Percentiles rank a stretch among this genome's conserved stretches.
Evolutionary conservation across 1,140 invertebrate genomes (phyloP).

Genomic region (Lasaia peninsularis): DNA sequence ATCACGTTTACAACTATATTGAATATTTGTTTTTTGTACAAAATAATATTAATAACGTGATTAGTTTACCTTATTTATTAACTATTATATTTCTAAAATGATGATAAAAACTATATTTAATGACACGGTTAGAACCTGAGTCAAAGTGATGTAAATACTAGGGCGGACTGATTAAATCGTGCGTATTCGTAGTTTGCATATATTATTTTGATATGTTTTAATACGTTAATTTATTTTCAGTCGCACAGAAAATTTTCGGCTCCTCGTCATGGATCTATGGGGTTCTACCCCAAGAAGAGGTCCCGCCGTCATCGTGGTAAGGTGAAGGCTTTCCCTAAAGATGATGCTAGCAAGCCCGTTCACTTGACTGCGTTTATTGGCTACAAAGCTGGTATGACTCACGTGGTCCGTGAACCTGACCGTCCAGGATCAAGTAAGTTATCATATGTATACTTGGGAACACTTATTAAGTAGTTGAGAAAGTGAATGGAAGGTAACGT

Average conservation of each 20-base stretch:
- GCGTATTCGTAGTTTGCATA: neutral
- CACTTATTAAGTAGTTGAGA: neutral
- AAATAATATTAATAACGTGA: neutral
- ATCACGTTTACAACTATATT: slow-evolving; percentile 25
- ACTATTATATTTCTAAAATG: slow-evolving; percentile 8
- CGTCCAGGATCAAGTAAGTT: slow-evolving; percentile 96
- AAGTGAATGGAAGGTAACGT: neutral
- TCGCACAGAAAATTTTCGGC: slow-evolving; percentile 99
- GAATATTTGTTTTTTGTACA: neutral
- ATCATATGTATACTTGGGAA: neutral
- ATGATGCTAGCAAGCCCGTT: slow-evolving; percentile 96
- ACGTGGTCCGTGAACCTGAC: slow-evolving; percentile 98
- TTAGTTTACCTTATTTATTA: slow-evolving; percentile 4
- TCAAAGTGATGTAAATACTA: slow-evolving; percentile 68
- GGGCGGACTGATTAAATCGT: slow-evolving; percentile 66
- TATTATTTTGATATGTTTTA: neutral
- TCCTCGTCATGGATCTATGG: slow-evolving; percentile 99
- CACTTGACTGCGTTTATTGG: slow-evolving; percentile 98
- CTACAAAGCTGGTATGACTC: slow-evolving; percentile 99
- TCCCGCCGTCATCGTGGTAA: slow-evolving; percentile 97
- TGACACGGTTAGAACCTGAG: slow-evolving; percentile 75
- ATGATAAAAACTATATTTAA: slow-evolving; percentile 61
- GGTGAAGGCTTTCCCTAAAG: slow-evolving; percentile 99
- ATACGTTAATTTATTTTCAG: slow-evolving; percentile 78
- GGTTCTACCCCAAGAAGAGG: slow-evolving; percentile 99